These are phyloP conservation scores for Ailurus styani DNA, from an alignment of 2,113 vertebrate genomes.

Conservation along the genomic window DNA sequence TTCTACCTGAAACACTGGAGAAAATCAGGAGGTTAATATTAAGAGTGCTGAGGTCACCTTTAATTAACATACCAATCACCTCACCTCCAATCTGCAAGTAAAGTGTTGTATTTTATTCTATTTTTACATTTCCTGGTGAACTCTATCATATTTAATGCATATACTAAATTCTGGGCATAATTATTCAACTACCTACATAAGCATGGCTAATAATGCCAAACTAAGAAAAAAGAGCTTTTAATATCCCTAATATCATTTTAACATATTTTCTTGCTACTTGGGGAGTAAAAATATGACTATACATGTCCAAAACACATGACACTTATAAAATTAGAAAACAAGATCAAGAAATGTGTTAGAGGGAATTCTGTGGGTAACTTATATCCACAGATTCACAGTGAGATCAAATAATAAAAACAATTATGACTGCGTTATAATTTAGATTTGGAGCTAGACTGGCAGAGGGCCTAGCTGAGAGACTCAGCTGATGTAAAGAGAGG, in stretches of 20 bases:
- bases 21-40: constrained; percentile 86
- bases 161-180: constrained; percentile 58
- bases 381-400: neutral
- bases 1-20: constrained; percentile 80
- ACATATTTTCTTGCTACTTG: neutral
- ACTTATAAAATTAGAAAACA: constrained; percentile 33
- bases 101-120: constrained; percentile 82
- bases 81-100: constrained; percentile 76
- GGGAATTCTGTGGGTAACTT: neutral
- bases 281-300: constrained; percentile 23
- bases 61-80: constrained; percentile 87
- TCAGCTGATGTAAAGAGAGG: neutral
- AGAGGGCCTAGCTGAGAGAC: neutral
- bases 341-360: constrained; percentile 33
- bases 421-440: neutral
- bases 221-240: constrained; percentile 26
- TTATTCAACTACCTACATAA: constrained; percentile 57
- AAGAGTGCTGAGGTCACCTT: constrained; percentile 80
- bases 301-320: neutral
- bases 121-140: constrained; percentile 74
- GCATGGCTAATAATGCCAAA: constrained; percentile 22
- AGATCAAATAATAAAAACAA: neutral
- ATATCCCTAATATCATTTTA: constrained; percentile 6
- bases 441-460: neutral
- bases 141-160: constrained; percentile 61